These are phyloP conservation scores for Antechinus flavipes DNA, from an alignment of 2,113 vertebrate genomes.

Conservation along the genomic window DNA sequence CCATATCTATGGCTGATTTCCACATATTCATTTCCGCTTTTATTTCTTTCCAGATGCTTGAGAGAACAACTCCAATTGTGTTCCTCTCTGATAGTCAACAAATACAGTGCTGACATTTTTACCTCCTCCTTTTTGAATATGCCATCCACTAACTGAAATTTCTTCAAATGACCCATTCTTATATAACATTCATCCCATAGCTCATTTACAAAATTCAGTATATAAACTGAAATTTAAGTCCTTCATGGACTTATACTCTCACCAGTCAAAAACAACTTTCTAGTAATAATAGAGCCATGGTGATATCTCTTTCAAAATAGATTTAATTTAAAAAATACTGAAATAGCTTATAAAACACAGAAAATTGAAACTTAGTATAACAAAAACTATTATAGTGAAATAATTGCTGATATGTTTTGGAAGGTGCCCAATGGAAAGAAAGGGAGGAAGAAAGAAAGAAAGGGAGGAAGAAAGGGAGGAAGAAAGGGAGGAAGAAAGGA, in stretches of 20 bases:
- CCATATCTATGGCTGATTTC: background rate
- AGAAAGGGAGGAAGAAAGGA: no score
- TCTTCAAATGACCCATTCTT: background rate
- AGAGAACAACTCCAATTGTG: background rate
- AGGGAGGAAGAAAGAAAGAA: background rate
- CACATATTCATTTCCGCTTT: background rate
- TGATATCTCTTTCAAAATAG: background rate
- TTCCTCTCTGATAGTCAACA: background rate
- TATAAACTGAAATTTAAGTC: background rate
- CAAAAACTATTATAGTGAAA: background rate
- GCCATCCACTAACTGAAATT: background rate
- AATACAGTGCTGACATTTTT: background rate
- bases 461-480: background rate
- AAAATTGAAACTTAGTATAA: background rate
- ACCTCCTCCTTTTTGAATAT: background rate
- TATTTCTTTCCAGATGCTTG: background rate
- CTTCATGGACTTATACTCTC: background rate
- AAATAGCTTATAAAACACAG: background rate
- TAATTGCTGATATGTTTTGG: background rate
- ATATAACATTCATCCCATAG: background rate
- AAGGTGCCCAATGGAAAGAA: background rate
- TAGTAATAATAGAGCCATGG: background rate
- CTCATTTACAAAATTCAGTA: background rate
- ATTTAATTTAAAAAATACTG: background rate
- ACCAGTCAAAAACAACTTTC: background rate